These are phyloP conservation scores for Drosophila simulans DNA, from an alignment of 1,140 invertebrate species.

Conservation along the genomic window DNA sequence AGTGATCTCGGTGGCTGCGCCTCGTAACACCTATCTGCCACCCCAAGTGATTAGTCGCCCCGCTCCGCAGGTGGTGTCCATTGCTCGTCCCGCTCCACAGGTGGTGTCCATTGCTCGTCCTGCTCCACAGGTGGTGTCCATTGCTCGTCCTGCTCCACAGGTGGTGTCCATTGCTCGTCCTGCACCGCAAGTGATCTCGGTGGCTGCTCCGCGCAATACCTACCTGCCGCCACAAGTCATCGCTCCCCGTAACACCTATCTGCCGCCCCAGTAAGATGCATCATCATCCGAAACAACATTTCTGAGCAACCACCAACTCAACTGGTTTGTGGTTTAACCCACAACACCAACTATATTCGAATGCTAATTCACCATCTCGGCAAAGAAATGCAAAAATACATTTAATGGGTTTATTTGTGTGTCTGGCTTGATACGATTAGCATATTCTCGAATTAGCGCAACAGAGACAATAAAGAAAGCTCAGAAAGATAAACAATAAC, in stretches of 20 bases:
- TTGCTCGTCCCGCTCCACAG: not conserved
- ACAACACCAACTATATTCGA: constrained; percentile 58
- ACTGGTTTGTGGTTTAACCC: constrained; percentile 65
- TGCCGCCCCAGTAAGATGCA: constrained; percentile 37
- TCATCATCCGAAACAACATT: constrained; percentile 19
- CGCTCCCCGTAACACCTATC: constrained; percentile 28
- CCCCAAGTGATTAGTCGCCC: constrained; percentile 14
- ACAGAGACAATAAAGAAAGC: constrained; percentile 36
- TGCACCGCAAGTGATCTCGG: not conserved
- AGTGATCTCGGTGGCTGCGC: constrained; percentile 10
- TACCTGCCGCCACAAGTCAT: constrained; percentile 7
- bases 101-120: not conserved
- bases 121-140: constrained; percentile 1
- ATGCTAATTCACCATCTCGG: constrained; percentile 59
- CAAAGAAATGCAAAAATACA: constrained; percentile 53
- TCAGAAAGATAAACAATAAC: constrained; percentile 19
- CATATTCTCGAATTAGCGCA: constrained; percentile 55
- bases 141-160: not conserved
- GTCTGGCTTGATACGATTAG: constrained; percentile 43
- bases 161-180: not conserved
- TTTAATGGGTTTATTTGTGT: constrained; percentile 33
- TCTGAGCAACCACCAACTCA: constrained; percentile 7
- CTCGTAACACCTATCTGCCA: constrained; percentile 39
- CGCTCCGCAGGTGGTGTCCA: too few relatives aligned
- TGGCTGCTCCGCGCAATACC: constrained; percentile 2